These are phyloP conservation scores for Poecilia picta DNA, from an alignment of 2,797 vertebrate genomes.

Conservation along the genomic window DNA sequence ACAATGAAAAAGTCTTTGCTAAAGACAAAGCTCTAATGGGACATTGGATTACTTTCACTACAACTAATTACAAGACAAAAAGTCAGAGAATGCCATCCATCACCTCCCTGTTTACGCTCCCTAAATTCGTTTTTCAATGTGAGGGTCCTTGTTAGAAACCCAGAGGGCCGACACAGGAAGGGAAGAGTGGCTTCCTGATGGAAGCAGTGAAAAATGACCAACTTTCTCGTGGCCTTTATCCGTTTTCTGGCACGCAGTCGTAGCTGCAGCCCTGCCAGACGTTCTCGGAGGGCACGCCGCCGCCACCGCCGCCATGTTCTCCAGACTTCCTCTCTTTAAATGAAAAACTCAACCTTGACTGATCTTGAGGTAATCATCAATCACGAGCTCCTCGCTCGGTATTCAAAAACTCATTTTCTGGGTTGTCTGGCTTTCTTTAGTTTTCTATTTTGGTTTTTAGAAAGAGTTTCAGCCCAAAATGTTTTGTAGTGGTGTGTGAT, in stretches of 20 bases:
- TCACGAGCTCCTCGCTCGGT: slow-evolving; percentile 8
- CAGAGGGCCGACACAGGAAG: slow-evolving; percentile 26
- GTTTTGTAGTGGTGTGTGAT: too few relatives aligned
- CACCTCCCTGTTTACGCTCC: slow-evolving; percentile 53
- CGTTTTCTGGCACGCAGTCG: slow-evolving; percentile 23
- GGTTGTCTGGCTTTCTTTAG: slow-evolving; percentile 16
- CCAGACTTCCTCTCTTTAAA: slow-evolving; percentile 44
- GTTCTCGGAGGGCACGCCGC: slow-evolving; percentile 26
- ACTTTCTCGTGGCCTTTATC: slow-evolving; percentile 19
- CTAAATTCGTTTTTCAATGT: slow-evolving; percentile 39
- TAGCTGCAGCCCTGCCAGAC: slow-evolving; percentile 23
- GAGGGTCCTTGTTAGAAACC: slow-evolving; percentile 27
- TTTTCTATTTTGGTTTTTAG: slow-evolving; percentile 22
- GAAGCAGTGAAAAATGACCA: slow-evolving; percentile 39
- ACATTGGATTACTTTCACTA: slow-evolving; percentile 43
- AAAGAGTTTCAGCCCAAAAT: too few relatives aligned
- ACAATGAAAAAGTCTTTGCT: slow-evolving; percentile 23
- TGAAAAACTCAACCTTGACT: slow-evolving; percentile 47
- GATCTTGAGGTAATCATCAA: slow-evolving; percentile 37
- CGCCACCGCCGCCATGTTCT: background rate
- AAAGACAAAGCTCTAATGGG: slow-evolving; percentile 1
- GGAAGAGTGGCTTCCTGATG: slow-evolving; percentile 31
- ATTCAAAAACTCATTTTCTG: slow-evolving; percentile 23
- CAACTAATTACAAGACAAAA: slow-evolving; percentile 62
- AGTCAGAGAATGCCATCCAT: slow-evolving; percentile 58